Evolutionary conservation across 1,140 invertebrate genomes (phyloP), one percentile per base, ranked within the genome.

Genomic region (Calephelis nemesis): DNA sequence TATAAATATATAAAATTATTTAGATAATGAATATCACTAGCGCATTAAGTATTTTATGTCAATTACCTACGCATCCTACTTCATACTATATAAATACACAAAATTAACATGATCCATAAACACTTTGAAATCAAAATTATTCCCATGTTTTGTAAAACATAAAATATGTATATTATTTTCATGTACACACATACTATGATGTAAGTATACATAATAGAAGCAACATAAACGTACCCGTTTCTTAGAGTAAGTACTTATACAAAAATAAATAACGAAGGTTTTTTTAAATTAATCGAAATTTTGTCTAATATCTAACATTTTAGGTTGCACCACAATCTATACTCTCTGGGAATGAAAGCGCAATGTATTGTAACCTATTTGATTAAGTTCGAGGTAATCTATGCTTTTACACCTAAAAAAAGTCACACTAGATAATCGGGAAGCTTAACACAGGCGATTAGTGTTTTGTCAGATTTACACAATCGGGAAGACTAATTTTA

Each of bases 1-100:
- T 89, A 89, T 78, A 89, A 87, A 85, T 82, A 84, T 89, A 89
- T 83, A 89, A 87, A 89, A 86, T 70, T 62, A 69, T 75, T 69
- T 65, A 68, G 74, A 72, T 68, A 50, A 76, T 76, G 74, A 70
- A 73, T 68, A 76, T 75, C 68, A 73, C 77, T 80, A 83, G 77
- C 74, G 67, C 72, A 78, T 76, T 70, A 60, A 60, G 54, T 60
- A 60, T 60, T 60, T 60, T 60, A 60, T 39, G 39, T 58, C 54
- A 39, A 60, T 40, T 60, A 60, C 39, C 54, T 40, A 60, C 54
- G 39, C 12, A 39, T 40, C n/a, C 30, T 60, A 40, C 12, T 7
- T 60, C 30, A 40, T 40, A 60, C 30, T 19, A 64, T 11, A 49
- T 64, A 66, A 42, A 66, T 66, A 66, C 49, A 52, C 65, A 66